phyloP scores from a whole-genome alignment of 92 coral and sea anemone species.

The Diadumene lineata region DNA sequence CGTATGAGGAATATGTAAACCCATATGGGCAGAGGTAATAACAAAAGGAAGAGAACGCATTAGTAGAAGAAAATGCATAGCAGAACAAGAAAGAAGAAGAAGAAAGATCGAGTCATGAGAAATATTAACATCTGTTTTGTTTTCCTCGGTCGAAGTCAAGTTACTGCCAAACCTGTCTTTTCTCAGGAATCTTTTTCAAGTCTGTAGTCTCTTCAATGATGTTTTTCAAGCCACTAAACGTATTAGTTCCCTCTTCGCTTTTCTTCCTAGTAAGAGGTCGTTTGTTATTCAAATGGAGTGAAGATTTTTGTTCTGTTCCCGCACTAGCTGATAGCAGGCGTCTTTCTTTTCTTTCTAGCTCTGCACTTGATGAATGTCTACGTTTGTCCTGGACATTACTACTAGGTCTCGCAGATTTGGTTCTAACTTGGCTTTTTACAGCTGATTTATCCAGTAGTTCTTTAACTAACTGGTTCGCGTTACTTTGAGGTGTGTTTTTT shows the following conservation, averaged over 20 bases:
- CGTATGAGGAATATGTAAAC: too few species aligned
- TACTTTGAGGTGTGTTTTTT: neutral
- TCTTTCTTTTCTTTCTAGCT: neutral
- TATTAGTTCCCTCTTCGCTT: neutral
- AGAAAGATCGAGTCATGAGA: too few species aligned
- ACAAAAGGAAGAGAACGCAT: too few species aligned
- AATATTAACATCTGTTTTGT: too few species aligned
- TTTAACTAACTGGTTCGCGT: neutral
- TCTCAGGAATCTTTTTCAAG: neutral
- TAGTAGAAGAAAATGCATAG: too few species aligned
- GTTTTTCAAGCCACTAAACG: neutral
- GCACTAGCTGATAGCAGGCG: neutral
- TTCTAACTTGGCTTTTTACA: neutral
- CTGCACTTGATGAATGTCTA: neutral
- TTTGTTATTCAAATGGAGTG: neutral
- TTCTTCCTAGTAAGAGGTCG: neutral
- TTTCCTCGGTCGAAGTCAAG: too few species aligned
- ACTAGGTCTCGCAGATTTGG: neutral
- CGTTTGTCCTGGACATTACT: neutral
- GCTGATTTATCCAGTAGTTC: neutral
- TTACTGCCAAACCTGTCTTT: neutral
- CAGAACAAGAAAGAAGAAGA: too few species aligned
- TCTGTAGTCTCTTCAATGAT: slow-evolving; percentile 3
- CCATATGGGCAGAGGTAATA: too few species aligned
- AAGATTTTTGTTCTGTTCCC: neutral